phyloP scores from a whole-genome alignment of 2,113 vertebrate genomes.

The Odocoileus virginianus region DNA sequence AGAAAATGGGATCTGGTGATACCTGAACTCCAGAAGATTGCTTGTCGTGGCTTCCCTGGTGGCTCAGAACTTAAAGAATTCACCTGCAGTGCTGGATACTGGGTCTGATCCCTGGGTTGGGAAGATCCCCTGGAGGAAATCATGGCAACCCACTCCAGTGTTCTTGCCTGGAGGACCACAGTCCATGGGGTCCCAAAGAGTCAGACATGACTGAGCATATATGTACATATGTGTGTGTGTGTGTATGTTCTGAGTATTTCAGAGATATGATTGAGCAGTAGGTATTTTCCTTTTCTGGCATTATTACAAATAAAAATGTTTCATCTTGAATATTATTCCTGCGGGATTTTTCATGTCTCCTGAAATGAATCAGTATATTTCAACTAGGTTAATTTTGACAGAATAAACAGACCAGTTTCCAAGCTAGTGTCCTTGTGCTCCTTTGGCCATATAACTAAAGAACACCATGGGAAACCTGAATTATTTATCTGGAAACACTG shows the following conservation, averaged over 20 bases:
- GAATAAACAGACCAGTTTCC: constrained; percentile 51
- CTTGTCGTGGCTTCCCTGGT: constrained; percentile 67
- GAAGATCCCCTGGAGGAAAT: background rate
- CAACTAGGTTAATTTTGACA: constrained; percentile 45
- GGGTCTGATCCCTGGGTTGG: background rate
- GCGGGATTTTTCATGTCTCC: background rate
- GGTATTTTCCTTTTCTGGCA: constrained; percentile 11
- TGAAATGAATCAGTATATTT: constrained; percentile 39
- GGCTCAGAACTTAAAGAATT: background rate
- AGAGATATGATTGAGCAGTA: constrained; percentile 3
- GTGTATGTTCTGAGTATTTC: constrained; percentile 17
- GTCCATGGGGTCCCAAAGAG: background rate
- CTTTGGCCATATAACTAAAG: background rate
- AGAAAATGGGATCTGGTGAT: constrained; percentile 73
- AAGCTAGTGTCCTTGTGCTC: background rate
- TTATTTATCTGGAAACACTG: background rate
- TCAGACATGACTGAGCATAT: background rate
- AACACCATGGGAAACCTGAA: background rate
- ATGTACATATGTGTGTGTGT: background rate
- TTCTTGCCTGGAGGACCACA: background rate
- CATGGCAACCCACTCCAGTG: background rate
- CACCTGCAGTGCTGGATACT: background rate
- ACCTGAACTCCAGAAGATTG: constrained; percentile 67
- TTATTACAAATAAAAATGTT: constrained; percentile 1
- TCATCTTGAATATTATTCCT: constrained; percentile 4